Conservation (phyloP, 2,113 vertebrate species). For the Peucedramus taeniatus region DNA sequence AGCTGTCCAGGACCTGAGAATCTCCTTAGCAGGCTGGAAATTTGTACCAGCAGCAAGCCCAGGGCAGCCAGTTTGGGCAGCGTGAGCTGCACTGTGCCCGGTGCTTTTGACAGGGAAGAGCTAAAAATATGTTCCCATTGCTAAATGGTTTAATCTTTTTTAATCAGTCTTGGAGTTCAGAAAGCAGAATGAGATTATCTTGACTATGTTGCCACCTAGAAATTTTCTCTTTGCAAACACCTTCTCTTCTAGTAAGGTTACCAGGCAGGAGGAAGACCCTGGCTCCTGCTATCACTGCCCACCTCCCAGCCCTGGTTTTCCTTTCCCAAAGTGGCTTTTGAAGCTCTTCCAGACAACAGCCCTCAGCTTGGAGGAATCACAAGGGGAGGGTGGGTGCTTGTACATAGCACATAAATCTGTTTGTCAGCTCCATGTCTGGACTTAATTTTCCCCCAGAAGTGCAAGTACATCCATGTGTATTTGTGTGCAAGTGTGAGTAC, state of each 20-base stretch:
- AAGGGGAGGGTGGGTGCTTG: neutral
- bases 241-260: fast-evolving
- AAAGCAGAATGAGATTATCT: neutral
- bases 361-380: neutral
- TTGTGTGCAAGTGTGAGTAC: neutral
- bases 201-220: neutral
- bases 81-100: neutral
- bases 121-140: neutral
- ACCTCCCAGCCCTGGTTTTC: neutral
- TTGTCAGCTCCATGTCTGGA: neutral
- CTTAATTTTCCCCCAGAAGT: neutral
- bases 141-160: neutral
- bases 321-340: neutral
- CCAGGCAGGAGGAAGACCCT: neutral
- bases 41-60: neutral
- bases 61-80: neutral
- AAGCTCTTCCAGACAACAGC: neutral
- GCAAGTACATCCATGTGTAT: neutral
- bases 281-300: neutral
- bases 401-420: neutral
- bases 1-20: neutral
- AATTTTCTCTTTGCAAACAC: neutral
- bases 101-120: neutral
- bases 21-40: neutral
- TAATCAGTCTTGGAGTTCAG: neutral